phyloP scores from a whole-genome alignment of 2,797 vertebrate genomes.

The Helicolenus hilgendorfi region DNA sequence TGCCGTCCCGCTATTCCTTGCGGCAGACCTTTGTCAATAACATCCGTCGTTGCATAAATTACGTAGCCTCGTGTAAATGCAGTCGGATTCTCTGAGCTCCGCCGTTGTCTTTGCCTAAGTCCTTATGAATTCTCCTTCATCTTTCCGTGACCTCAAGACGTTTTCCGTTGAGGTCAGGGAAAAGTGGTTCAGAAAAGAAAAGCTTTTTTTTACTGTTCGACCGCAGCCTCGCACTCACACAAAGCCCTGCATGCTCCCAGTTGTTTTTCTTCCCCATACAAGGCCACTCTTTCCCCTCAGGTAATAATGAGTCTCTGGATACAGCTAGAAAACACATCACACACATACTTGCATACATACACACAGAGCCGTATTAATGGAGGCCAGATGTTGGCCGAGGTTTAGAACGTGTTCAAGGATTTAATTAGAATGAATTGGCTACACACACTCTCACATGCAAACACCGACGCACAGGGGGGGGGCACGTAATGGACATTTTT shows the following conservation, averaged over 20 bases:
- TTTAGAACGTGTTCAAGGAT: constrained; percentile 8
- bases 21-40: too few species aligned
- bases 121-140: too few species aligned
- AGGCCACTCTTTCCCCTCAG: constrained; percentile 42
- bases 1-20: too few species aligned
- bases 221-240: neutral
- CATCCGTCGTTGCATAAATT: too few species aligned
- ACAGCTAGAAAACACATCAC: constrained; percentile 4
- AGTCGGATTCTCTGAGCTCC: too few species aligned
- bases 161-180: neutral
- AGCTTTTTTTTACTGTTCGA: neutral
- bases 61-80: too few species aligned
- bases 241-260: neutral
- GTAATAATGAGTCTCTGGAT: constrained; percentile 39
- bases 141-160: neutral
- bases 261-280: constrained; percentile 67
- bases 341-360: neutral
- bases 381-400: constrained; percentile 41
- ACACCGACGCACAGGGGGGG: neutral
- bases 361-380: constrained; percentile 32
- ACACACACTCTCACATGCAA: neutral
- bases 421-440: constrained; percentile 12
- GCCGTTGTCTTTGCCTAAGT: neutral
- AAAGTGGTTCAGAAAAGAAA: neutral
- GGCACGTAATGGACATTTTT: neutral